Conservation (phyloP, 92 coral and sea anemone species). For the Palythoa caribaeorum region DNA sequence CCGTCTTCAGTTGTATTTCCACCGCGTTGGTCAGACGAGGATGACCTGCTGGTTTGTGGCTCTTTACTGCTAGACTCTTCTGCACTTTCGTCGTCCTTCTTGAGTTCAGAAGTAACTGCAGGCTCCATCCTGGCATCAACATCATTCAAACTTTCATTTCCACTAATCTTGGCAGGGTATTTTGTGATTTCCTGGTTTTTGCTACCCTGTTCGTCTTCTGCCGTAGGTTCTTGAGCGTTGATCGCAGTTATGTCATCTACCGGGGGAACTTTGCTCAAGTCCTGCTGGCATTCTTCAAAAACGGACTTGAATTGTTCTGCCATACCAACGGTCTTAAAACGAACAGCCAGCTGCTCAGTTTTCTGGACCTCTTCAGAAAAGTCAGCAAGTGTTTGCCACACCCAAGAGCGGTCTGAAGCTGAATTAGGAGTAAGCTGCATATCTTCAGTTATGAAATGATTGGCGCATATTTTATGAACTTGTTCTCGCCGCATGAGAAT, state of each 20-base stretch:
- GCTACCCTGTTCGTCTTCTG: too few species aligned
- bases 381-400: slow-evolving; percentile 73
- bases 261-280: slow-evolving; percentile 16
- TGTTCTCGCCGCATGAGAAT: slow-evolving; percentile 86
- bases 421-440: slow-evolving; percentile 74
- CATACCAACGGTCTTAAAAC: slow-evolving; percentile 57
- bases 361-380: slow-evolving; percentile 67
- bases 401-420: slow-evolving; percentile 79
- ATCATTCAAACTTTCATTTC: background rate
- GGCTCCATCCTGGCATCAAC: background rate
- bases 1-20: background rate
- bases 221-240: slow-evolving; percentile 41
- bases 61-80: background rate
- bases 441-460: slow-evolving; percentile 74
- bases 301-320: slow-evolving; percentile 71
- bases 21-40: background rate
- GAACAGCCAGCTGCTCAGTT: slow-evolving; percentile 73
- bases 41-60: background rate
- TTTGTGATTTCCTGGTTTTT: background rate
- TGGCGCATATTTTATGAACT: slow-evolving; percentile 80
- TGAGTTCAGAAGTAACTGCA: background rate
- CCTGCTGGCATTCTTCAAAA: slow-evolving; percentile 77
- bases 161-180: background rate
- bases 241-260: background rate
- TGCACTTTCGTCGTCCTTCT: background rate